phyloP scores from a whole-genome alignment of 2,113 vertebrate species.

The Hippoglossus stenolepis region DNA sequence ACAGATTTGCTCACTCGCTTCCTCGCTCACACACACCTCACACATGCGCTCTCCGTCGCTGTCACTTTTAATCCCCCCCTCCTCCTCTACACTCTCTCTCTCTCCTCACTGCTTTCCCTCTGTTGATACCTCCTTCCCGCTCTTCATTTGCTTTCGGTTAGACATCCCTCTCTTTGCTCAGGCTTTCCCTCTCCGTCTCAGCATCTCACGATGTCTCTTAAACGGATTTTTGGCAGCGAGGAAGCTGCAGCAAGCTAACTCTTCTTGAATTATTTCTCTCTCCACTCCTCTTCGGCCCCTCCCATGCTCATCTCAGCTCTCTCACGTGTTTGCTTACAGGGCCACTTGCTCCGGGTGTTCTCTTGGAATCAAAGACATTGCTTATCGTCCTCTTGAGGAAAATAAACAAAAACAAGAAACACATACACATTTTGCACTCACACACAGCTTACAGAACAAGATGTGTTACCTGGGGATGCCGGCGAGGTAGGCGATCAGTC shows the following conservation, averaged over 20 bases:
- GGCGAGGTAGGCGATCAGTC: conserved; percentile 95
- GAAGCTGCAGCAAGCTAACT: conserved; percentile 38
- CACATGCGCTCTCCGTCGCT: conserved; percentile 69
- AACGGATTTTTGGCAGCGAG: conserved; percentile 40
- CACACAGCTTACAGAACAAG: conserved; percentile 1
- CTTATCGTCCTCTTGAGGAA: neutral
- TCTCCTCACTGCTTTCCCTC: conserved; percentile 40
- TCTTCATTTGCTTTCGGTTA: conserved; percentile 48
- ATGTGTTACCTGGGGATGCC: conserved; percentile 93
- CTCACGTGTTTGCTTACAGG: conserved; percentile 50
- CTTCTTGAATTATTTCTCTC: conserved; percentile 50
- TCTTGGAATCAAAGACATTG: neutral
- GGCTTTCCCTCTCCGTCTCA: conserved; percentile 53
- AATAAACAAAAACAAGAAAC: neutral
- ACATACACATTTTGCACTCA: neutral
- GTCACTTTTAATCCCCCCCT: conserved; percentile 50
- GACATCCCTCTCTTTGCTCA: conserved; percentile 54
- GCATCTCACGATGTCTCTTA: conserved; percentile 28
- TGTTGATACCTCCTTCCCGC: conserved; percentile 37
- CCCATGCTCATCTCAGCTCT: conserved; percentile 50
- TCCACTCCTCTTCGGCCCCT: conserved; percentile 34
- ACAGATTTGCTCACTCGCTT: conserved; percentile 22
- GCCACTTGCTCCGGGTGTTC: conserved; percentile 26
- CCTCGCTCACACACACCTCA: conserved; percentile 58
- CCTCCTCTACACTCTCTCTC: neutral